These are phyloP conservation scores for Orthosia gothica DNA, from an alignment of 2,888 invertebrate species.

Conservation along the genomic window DNA sequence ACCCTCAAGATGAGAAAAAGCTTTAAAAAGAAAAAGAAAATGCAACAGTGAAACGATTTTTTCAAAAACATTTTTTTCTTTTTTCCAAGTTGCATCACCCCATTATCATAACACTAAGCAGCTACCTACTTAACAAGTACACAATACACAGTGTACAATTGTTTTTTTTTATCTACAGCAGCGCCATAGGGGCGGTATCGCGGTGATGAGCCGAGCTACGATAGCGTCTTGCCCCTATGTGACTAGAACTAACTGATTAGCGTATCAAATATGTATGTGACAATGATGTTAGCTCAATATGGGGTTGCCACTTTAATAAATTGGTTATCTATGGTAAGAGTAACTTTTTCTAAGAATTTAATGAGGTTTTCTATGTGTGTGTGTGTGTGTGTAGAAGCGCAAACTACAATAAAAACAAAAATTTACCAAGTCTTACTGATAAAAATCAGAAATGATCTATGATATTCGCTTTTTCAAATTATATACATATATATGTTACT, in stretches of 20 bases:
- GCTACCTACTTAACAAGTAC: slow-evolving; percentile 47
- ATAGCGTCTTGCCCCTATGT: slow-evolving; percentile 66
- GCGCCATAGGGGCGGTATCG: slow-evolving; percentile 74
- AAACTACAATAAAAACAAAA: too few species aligned
- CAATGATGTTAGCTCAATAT: slow-evolving; percentile 36
- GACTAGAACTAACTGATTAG: slow-evolving; percentile 61
- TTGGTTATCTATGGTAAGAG: background rate
- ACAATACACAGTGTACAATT: slow-evolving; percentile 67
- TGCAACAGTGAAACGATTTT: background rate
- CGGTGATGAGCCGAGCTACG: slow-evolving; percentile 55
- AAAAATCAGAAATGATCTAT: too few species aligned
- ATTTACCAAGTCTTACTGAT: too few species aligned
- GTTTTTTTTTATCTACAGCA: slow-evolving; percentile 74
- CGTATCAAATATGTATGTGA: slow-evolving; percentile 64
- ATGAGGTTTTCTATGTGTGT: background rate
- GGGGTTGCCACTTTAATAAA: background rate
- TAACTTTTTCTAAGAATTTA: background rate
- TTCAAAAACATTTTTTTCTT: background rate
- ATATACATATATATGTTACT: too few species aligned
- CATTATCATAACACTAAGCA: slow-evolving; percentile 16
- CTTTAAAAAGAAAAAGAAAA: too few species aligned
- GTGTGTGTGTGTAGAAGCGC: too few species aligned
- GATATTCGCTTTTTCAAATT: too few species aligned
- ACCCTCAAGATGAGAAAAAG: too few species aligned
- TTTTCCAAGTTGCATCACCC: background rate